Evolutionary conservation across 2,113 vertebrate genomes (phyloP), one percentile per base, ranked within the genome.

Genomic region (Apistogramma diplotaenia): DNA sequence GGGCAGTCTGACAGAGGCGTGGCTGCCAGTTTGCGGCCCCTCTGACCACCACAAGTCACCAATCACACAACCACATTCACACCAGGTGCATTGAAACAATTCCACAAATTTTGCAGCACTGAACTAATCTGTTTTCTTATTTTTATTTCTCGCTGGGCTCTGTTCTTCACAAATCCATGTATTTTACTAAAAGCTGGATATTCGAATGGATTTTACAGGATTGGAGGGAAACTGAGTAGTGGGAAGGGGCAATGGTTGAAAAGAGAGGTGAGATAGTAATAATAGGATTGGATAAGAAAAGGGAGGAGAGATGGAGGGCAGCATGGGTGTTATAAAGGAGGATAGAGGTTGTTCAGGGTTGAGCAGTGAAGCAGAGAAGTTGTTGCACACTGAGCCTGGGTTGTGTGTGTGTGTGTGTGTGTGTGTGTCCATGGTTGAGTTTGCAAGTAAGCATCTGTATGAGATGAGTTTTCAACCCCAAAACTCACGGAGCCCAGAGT

Each of bases 251-350:
- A 60, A 25, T 18, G 49, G 79, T 29, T 83, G 84, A 86, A 85
- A 79, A 85, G 74, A 89, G 87, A 91, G 88, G 87, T 91, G 91
- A 91, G 82, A 91, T 91, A 89, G 89, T 88, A 88, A 91, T 91
- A 93, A 93, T 91, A 92, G 89, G 87, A 93, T 91, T 84, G 90
- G 89, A 91, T 89, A 89, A 93, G 83, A 90, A 79, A 87, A 74
- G 83, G 82, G 80, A 74, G 89, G 81, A 79, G 70, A 60, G 75
- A 88, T 65, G 89, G 88, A 84, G 82, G 84, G 84, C 83, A 86
- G 87, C 70, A 57, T 54, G 80, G 86, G 89, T 84, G 86, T 89
- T 85, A 81, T 81, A 83, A 81, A 76, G 87, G 86, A 90, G 89
- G 85, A 81, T 74, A 91, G 84, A 86, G 79, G 87, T 87, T 88